Evolutionary conservation across 2,113 vertebrate genomes (phyloP).

Genomic region (Nerophis lumbriciformis): DNA sequence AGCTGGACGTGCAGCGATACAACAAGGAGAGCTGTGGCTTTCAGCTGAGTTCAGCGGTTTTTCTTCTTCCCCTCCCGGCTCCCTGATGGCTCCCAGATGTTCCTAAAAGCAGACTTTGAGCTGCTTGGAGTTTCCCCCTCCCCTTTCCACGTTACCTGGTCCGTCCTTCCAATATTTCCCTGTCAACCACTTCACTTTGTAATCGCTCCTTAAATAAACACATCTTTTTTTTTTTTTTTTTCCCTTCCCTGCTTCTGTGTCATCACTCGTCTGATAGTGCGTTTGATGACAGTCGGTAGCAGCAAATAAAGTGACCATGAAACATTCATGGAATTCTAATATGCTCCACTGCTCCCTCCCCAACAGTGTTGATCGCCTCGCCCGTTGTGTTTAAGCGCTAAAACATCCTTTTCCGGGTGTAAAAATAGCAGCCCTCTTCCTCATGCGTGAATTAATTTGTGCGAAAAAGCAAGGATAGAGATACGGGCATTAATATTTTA

Average conservation of each 20-base stretch:
- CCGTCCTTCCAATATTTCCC: constrained; percentile 33
- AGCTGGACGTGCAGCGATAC: constrained; percentile 48
- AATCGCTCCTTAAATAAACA: constrained; percentile 55
- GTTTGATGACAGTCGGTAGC: constrained; percentile 16
- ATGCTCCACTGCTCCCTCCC: neutral
- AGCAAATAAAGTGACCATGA: constrained; percentile 19
- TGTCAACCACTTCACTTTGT: constrained; percentile 50
- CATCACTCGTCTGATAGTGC: neutral
- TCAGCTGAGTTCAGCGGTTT: constrained; percentile 67
- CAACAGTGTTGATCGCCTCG: constrained; percentile 2
- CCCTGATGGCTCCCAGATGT: constrained; percentile 72
- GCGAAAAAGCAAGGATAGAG: constrained; percentile 7
- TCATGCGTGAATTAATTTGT: constrained; percentile 17
- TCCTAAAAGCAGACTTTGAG: constrained; percentile 45
- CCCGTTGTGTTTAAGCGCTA: constrained; percentile 12
- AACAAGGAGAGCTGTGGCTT: constrained; percentile 39
- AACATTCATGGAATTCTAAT: constrained; percentile 27
- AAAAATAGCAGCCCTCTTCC: constrained; percentile 23
- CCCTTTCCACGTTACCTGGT: constrained; percentile 17
- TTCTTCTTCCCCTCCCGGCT: constrained; percentile 21
- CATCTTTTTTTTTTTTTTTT: no score
- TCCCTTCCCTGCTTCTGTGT: constrained; percentile 6
- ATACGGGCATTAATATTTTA: constrained; percentile 1
- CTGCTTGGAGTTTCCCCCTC: constrained; percentile 25
- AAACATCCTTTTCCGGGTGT: constrained; percentile 8